Evolutionary conservation across 2,797 vertebrate genomes (phyloP).

Genomic region (Sebastes alutus): DNA sequence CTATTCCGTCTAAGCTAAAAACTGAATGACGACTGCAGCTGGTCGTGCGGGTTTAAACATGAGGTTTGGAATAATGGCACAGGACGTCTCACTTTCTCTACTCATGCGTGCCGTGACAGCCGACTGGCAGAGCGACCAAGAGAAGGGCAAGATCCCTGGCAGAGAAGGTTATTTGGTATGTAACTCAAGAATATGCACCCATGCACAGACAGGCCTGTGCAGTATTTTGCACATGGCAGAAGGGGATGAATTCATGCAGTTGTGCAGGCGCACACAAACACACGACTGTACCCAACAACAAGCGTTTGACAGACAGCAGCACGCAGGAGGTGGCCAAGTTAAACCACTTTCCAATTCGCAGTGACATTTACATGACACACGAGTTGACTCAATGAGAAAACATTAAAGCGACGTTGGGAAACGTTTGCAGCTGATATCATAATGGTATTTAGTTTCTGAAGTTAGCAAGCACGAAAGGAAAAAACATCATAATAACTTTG

Average conservation of each 20-base stretch:
- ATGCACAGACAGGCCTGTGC: conserved; percentile 63
- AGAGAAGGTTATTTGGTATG: conserved; percentile 56
- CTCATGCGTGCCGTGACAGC: conserved; percentile 50
- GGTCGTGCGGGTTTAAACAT: conserved; percentile 12
- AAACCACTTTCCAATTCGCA: conserved; percentile 56
- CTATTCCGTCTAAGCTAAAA: neutral
- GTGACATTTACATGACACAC: conserved; percentile 67
- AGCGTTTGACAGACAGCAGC: conserved; percentile 73
- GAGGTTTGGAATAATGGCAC: conserved; percentile 12
- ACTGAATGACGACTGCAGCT: neutral
- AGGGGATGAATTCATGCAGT: conserved; percentile 60
- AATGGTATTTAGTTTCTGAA: neutral
- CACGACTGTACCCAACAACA: conserved; percentile 57
- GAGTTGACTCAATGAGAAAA: conserved; percentile 33
- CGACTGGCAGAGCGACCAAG: conserved; percentile 13
- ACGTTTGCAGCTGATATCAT: conserved; percentile 11
- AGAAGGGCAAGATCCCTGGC: conserved; percentile 61
- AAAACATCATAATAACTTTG: neutral
- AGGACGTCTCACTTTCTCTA: conserved; percentile 20
- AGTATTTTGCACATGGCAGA: conserved; percentile 56
- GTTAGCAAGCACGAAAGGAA: neutral
- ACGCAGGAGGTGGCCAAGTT: conserved; percentile 60
- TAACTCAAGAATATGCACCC: conserved; percentile 65
- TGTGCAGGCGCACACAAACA: conserved; percentile 54
- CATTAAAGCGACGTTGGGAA: conserved; percentile 17